These are phyloP conservation scores for Pyralis farinalis DNA, from an alignment of 2,888 invertebrate genomes.

Conservation along the genomic window DNA sequence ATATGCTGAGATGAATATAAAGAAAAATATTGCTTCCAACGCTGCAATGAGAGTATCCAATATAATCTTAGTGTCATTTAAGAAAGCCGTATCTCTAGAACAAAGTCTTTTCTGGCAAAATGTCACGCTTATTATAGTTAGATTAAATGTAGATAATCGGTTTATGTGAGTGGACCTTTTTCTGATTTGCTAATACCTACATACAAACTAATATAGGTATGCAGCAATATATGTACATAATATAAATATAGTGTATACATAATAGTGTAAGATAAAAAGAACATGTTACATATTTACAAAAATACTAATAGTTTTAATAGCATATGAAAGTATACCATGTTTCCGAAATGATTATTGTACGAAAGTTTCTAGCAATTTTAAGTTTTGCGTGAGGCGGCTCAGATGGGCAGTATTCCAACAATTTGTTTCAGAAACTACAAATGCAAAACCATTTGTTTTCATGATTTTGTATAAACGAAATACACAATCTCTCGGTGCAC, in stretches of 20 bases:
- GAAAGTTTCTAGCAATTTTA: slow-evolving; percentile 17
- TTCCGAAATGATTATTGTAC: slow-evolving; percentile 3
- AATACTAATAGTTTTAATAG: too few relatives aligned
- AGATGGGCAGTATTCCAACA: slow-evolving; percentile 23
- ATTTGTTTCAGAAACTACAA: slow-evolving; percentile 22
- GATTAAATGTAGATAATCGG: slow-evolving; percentile 8
- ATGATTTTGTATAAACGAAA: slow-evolving; percentile 21
- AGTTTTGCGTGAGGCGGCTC: slow-evolving; percentile 15
- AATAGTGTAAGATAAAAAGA: too few relatives aligned
- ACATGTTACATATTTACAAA: too few relatives aligned
- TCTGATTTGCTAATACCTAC: too few relatives aligned
- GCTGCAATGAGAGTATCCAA: too few relatives aligned
- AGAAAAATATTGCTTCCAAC: too few relatives aligned
- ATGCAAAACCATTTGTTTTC: slow-evolving; percentile 20
- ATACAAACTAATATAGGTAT: too few relatives aligned
- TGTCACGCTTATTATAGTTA: slow-evolving; percentile 12
- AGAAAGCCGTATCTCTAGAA: slow-evolving; percentile 9
- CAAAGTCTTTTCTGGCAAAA: slow-evolving; percentile 14
- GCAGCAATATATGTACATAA: too few relatives aligned
- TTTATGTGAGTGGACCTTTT: not conserved
- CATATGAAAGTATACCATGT: too few relatives aligned
- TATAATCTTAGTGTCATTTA: not conserved
- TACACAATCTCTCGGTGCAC: slow-evolving; percentile 17
- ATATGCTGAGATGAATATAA: not conserved
- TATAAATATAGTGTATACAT: not conserved